Evolutionary conservation across 1,140 invertebrate species (phyloP).

Genomic region (Megathymus violae): DNA sequence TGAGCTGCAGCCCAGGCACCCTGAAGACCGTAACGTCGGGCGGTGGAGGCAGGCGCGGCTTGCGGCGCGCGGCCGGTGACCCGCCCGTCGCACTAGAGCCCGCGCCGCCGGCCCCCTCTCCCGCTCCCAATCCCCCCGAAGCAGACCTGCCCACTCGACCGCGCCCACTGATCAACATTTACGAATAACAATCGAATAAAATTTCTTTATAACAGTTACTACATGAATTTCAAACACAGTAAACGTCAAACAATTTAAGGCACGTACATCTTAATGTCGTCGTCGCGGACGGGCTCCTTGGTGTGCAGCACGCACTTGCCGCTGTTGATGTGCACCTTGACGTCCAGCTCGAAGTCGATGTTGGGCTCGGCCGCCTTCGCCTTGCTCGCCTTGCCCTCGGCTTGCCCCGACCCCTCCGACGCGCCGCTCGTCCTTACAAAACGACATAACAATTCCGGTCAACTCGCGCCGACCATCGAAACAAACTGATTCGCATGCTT

Average conservation of each 20-base stretch:
- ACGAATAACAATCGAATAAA: too few relatives aligned
- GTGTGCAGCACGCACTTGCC: constrained; percentile 98
- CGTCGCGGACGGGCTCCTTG: constrained; percentile 90
- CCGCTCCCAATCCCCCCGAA: too few relatives aligned
- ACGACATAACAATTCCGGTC: too few relatives aligned
- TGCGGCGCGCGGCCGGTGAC: constrained; percentile 61
- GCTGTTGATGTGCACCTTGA: constrained; percentile 98
- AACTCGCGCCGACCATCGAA: too few relatives aligned
- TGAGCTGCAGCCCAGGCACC: constrained; percentile 97
- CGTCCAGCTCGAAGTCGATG: constrained; percentile 97
- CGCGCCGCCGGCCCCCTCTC: constrained; percentile 73
- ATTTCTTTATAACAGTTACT: too few relatives aligned
- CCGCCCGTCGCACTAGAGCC: constrained; percentile 76
- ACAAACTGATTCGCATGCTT: too few relatives aligned
- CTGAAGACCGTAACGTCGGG: constrained; percentile 96
- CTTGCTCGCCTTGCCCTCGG: constrained; percentile 74
- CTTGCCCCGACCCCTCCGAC: too few relatives aligned
- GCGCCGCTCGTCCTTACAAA: too few relatives aligned
- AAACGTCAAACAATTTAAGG: too few relatives aligned
- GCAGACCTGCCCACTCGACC: too few relatives aligned
- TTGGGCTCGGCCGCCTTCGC: constrained; percentile 93
- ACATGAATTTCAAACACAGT: too few relatives aligned
- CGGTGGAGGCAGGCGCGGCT: constrained; percentile 79
- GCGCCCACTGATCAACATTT: too few relatives aligned
- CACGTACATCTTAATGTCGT: constrained; percentile 81